Evolutionary conservation across 2,797 vertebrate genomes (phyloP), one percentile per base, ranked within the genome.

Genomic region (Microcaecilia unicolor): DNA sequence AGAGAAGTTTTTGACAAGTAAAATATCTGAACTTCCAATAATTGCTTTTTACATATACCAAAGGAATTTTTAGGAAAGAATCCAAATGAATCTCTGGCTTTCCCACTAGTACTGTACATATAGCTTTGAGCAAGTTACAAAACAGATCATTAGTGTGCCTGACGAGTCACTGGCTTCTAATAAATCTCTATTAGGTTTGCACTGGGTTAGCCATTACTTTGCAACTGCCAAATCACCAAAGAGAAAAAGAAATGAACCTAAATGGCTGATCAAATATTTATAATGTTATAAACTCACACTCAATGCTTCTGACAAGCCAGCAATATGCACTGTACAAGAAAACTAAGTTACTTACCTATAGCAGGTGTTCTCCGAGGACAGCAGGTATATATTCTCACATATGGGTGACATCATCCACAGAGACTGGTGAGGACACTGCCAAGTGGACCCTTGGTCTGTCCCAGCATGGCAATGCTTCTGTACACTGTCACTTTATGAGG

Each of bases 41-140:
- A 31, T 18, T 8, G 32, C n/a, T n/a, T 10, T 9, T 13, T 14
- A 9, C 11, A 23, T 39, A 33, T 37, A 35, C 20, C 9, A 28
- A 34, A 48, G 52, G 36, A 26, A 30, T 38, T 34, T 39, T 31
- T 27, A 28, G 25, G 26, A 42, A 28, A 34, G 25, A 37, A 40
- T 13, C 8, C 15, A 15, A 8, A n/a, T 7, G 9, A 9, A 25
- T 13, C 11, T 3, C 20, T 5, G 11, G 18, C 20, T 18, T 4
- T 21, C 8, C 12, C 12, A 15, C 36, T 18, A 21, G 11, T 41
- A 19, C 22, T 13, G 31, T 2, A n/a, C 4, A 30, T 16, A 24
- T 16, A n/a, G 8, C 7, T 14, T 15, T 0, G 25, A 28, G 38
- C 7, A 33, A 24, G 18, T 28, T n/a, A 23, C 15, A 49, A 31